Conservation (phyloP, 2,797 vertebrate genomes). For the Ctenopoma multispine region DNA sequence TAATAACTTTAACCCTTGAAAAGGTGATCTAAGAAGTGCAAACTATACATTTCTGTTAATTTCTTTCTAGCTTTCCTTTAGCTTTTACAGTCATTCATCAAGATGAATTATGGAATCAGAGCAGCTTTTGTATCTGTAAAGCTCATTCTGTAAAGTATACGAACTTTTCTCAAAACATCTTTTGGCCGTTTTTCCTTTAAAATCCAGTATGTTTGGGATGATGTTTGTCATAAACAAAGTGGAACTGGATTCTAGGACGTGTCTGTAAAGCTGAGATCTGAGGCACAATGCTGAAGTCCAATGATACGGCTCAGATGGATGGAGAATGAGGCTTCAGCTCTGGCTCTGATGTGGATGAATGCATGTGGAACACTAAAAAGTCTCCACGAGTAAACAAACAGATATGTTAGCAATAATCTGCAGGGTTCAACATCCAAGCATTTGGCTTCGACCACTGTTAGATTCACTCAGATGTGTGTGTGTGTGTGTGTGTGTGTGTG, state of each 20-base stretch:
- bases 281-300: background rate
- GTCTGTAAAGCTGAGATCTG: background rate
- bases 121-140: conserved; percentile 5
- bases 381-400: conserved; percentile 50
- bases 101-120: conserved; percentile 9
- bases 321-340: background rate
- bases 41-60: background rate
- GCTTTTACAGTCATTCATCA: background rate
- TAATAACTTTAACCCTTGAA: background rate
- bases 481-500: background rate
- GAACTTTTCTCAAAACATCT: conserved; percentile 38
- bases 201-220: conserved; percentile 34
- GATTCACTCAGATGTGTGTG: background rate
- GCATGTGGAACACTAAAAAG: conserved; percentile 34
- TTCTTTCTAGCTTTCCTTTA: too few species aligned
- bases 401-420: conserved; percentile 52
- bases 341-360: conserved; percentile 39
- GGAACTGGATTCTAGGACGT: conserved; percentile 24
- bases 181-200: conserved; percentile 10
- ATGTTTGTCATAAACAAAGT: conserved; percentile 43
- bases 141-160: conserved; percentile 5
- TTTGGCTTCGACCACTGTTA: conserved; percentile 17
- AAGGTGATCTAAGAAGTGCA: background rate
- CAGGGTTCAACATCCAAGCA: conserved; percentile 15
- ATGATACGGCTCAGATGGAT: conserved; percentile 12